Conservation (phyloP, 1,140 invertebrate species). For the Tetramorium simillimum region DNA sequence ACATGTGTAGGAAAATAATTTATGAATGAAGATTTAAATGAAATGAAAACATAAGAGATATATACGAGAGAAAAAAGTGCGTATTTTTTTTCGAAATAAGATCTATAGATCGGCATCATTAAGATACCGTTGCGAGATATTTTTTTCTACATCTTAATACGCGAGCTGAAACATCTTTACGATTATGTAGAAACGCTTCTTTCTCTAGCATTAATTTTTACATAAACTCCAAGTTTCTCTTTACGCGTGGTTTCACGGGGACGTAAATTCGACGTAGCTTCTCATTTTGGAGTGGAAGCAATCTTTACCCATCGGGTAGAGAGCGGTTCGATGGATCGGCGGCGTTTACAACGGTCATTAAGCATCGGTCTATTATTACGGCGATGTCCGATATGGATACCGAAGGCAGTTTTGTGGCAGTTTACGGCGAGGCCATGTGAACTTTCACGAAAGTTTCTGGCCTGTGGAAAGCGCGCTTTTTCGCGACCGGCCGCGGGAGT, state of each 20-base stretch:
- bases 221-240: conserved; percentile 10
- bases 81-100: neutral
- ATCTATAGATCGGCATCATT: neutral
- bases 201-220: conserved; percentile 20
- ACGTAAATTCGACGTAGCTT: neutral
- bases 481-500: conserved; percentile 18
- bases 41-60: too few relatives aligned
- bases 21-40: neutral
- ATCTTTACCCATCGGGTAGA: neutral
- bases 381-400: conserved; percentile 13
- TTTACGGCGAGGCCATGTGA: neutral
- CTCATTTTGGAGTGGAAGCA: neutral
- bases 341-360: conserved; percentile 18
- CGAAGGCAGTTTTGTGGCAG: neutral
- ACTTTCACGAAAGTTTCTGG: conserved; percentile 64
- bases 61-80: neutral
- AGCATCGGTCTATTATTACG: conserved; percentile 4
- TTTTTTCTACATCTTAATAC: neutral
- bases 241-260: conserved; percentile 2
- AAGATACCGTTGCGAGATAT: neutral
- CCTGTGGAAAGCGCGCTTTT: conserved; percentile 51
- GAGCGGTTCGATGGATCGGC: neutral
- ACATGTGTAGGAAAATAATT: neutral
- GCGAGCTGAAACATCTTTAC: neutral
- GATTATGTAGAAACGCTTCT: conserved; percentile 3